Conservation (phyloP, 2,797 vertebrate species). For the Sphenopsis melanotis region DNA sequence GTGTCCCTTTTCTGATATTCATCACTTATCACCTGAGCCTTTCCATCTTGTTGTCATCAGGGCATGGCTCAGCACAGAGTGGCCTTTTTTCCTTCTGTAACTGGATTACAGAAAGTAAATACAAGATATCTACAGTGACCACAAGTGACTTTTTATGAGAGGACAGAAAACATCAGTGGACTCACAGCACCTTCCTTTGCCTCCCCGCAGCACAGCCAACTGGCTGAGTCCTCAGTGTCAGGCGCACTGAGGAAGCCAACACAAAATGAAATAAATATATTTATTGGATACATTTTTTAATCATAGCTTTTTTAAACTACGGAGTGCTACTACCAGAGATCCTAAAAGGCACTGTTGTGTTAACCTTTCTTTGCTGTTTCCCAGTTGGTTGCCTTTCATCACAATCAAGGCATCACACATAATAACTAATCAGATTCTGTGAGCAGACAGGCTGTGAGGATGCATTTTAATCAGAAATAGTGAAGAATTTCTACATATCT, state of each 20-base stretch:
- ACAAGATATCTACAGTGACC: background rate
- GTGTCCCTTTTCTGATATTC: background rate
- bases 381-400: slow-evolving; percentile 14
- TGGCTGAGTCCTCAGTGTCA: background rate
- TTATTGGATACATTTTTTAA: background rate
- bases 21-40: background rate
- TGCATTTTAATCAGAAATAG: slow-evolving; percentile 37
- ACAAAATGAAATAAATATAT: background rate
- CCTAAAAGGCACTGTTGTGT: background rate
- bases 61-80: background rate
- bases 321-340: background rate
- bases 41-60: background rate
- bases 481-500: background rate
- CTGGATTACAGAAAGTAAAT: background rate
- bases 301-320: background rate
- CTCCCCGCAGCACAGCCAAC: background rate
- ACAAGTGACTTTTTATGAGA: background rate
- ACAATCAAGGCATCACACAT: background rate
- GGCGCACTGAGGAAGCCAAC: background rate
- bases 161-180: background rate
- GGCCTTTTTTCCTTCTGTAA: background rate
- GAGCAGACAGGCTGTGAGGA: slow-evolving; percentile 10
- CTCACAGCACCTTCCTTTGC: background rate
- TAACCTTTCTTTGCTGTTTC: slow-evolving; percentile 28
- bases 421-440: slow-evolving; percentile 37